Percentiles rank a stretch among this genome's conserved stretches.
These are phyloP conservation scores for Cerastis leucographa DNA, from an alignment of 2,888 invertebrate species.

Conservation along the genomic window DNA sequence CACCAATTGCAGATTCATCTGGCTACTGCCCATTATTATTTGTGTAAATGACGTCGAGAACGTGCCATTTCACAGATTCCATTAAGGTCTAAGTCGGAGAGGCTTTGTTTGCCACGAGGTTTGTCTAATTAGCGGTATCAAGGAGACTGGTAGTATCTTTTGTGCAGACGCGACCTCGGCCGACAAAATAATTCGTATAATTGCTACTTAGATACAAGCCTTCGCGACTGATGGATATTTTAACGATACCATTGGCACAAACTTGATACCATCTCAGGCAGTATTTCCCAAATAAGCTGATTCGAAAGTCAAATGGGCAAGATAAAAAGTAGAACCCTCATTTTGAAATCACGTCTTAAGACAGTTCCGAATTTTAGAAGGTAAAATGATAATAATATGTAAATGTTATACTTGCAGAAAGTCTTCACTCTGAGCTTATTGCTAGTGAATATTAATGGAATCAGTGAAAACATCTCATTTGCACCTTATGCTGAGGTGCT, in stretches of 20 bases:
- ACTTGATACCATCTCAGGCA: constrained; percentile 28
- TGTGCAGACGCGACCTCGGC: constrained; percentile 61
- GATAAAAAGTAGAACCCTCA: constrained; percentile 48
- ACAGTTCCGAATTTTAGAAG: constrained; percentile 27
- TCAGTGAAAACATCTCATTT: constrained; percentile 10
- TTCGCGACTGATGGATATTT: constrained; percentile 63
- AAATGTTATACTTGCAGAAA: constrained; percentile 36
- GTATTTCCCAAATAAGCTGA: constrained; percentile 34
- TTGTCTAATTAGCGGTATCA: constrained; percentile 81
- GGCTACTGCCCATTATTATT: constrained; percentile 67
- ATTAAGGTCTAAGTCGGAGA: constrained; percentile 65
- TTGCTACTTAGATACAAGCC: constrained; percentile 66
- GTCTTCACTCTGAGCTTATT: constrained; percentile 15
- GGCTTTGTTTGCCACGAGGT: constrained; percentile 76
- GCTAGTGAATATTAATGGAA: constrained; percentile 24
- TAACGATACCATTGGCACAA: constrained; percentile 47
- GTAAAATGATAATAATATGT: constrained; percentile 40
- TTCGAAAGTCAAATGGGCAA: constrained; percentile 48
- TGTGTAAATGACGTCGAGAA: constrained; percentile 61
- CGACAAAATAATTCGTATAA: constrained; percentile 75
- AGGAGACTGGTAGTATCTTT: constrained; percentile 66
- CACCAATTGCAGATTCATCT: constrained; percentile 60
- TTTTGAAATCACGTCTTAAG: constrained; percentile 30
- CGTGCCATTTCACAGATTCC: constrained; percentile 72
- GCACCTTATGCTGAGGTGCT: not conserved